A percentile compares a stretch with the other conserved stretches of the same genome.
Evolutionary conservation across 2,888 invertebrate genomes (phyloP).

Genomic region (Tribolium freemani): DNA sequence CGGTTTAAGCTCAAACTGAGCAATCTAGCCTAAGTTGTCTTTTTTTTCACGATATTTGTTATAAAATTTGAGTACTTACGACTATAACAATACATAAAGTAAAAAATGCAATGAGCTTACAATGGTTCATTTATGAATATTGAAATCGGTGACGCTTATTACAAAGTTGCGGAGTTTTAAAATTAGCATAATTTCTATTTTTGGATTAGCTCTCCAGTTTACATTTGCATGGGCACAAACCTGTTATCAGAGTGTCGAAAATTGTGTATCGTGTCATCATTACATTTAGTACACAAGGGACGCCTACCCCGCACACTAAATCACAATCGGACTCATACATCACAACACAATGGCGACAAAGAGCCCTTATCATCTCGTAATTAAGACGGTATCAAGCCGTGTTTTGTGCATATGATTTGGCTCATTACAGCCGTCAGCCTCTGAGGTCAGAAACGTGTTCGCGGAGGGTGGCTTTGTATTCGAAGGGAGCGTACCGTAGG

Average conservation of each 20-base stretch:
- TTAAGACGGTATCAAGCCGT: conserved; percentile 49
- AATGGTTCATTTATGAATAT: no score
- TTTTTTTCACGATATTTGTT: no score
- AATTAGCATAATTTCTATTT: not conserved
- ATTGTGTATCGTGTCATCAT: not conserved
- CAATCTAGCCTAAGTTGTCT: no score
- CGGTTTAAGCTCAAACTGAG: no score
- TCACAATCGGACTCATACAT: conserved; percentile 32
- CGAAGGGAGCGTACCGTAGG: conserved; percentile 39
- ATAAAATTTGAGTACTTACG: no score
- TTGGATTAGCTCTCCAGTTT: not conserved
- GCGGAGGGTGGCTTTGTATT: conserved; percentile 14
- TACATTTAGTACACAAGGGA: not conserved
- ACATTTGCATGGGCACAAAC: not conserved
- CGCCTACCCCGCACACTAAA: conserved; percentile 12
- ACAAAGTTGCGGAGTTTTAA: no score
- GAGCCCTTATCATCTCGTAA: conserved; percentile 49
- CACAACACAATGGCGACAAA: conserved; percentile 47
- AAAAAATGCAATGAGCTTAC: no score
- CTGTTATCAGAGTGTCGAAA: not conserved
- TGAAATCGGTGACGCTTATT: no score
- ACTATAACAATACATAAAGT: no score
- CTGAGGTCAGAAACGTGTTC: conserved; percentile 18
- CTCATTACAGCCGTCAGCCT: conserved; percentile 40
- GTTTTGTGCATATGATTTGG: conserved; percentile 47